These are phyloP conservation scores for Cordilura impudica DNA, from an alignment of 2,888 invertebrate species.

Conservation along the genomic window DNA sequence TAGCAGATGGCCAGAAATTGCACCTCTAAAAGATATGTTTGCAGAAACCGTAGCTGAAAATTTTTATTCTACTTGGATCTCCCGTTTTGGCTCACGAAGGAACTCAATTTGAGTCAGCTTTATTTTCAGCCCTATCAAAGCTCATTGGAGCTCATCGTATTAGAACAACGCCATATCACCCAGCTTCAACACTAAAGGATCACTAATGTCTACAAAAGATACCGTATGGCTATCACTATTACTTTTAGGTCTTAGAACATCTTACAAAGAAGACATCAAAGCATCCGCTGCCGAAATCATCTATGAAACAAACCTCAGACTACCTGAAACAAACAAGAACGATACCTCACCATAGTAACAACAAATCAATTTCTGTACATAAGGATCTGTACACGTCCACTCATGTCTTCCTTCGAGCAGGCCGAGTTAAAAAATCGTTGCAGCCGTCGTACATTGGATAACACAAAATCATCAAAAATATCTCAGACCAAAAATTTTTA, in stretches of 20 bases:
- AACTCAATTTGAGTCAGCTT: constrained; percentile 30
- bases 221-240: constrained; percentile 22
- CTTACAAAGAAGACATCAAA: constrained; percentile 39
- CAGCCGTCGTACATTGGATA: constrained; percentile 18
- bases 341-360: constrained; percentile 1
- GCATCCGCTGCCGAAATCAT: no score
- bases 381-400: constrained; percentile 4
- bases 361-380: constrained; percentile 1
- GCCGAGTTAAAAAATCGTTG: constrained; percentile 20
- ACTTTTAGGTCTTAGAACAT: constrained; percentile 13
- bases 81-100: background rate
- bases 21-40: background rate
- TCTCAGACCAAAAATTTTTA: no score
- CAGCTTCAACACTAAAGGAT: constrained; percentile 38
- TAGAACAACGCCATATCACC: constrained; percentile 52
- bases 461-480: background rate
- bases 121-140: constrained; percentile 33
- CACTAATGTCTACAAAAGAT: constrained; percentile 36
- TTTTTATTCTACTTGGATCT: background rate
- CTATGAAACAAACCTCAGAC: no score
- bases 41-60: constrained; percentile 1
- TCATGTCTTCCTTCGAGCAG: constrained; percentile 22
- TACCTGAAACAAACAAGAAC: constrained; percentile 45
- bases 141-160: constrained; percentile 36
- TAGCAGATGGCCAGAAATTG: background rate